Evolutionary conservation across 2,797 vertebrate species (phyloP), one percentile per base, ranked within the genome.

Genomic region (Momotus momota): DNA sequence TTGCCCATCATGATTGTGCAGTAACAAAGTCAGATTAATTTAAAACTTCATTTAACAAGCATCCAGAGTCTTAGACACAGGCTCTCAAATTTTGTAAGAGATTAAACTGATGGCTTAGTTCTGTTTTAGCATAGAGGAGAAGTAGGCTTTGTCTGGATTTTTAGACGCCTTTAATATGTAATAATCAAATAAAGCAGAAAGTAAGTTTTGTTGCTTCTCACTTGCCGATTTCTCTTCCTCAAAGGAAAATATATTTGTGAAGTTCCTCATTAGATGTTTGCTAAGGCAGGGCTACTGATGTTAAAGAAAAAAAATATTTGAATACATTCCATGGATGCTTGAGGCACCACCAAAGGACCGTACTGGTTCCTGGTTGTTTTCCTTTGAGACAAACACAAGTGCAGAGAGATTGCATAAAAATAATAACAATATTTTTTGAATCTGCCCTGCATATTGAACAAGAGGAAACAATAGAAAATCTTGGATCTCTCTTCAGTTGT

Each of bases 311-410:
- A 60, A 74, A 46, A 19, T 52, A 87, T 43, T 88, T 84, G 38
- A 80, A 25, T 72, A 27, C 94, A 66, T 97, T 96, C 83, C 94
- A 38, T 55, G 43, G 66, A 90, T 96, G 78, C 78, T 90, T 86
- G 86, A 88, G 81, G 83, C 83, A 86, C 79, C 40, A 86, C 11
- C 74, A 79, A 70, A 71, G 67, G 81, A 82, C 22, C 7, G 9
- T 73, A 55, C 60, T 79, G 25, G 27, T 72, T 93, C 55, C 41
- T 73, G 27, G 22, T 70, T 86, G 78, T 86, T 94, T 90, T 84
- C 35, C 60, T 90, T 85, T 88, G 70, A 81, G 81, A 88, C 83
- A 81, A 90, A 81, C 41, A 55, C 40, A 88, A 90, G 51, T 33
- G 72, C 7, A 84, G 62, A 58, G 51, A 54, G 31, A 79, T 73